phyloP scores from a whole-genome alignment of 2,797 vertebrate genomes.

The Crenuchus spilurus region DNA sequence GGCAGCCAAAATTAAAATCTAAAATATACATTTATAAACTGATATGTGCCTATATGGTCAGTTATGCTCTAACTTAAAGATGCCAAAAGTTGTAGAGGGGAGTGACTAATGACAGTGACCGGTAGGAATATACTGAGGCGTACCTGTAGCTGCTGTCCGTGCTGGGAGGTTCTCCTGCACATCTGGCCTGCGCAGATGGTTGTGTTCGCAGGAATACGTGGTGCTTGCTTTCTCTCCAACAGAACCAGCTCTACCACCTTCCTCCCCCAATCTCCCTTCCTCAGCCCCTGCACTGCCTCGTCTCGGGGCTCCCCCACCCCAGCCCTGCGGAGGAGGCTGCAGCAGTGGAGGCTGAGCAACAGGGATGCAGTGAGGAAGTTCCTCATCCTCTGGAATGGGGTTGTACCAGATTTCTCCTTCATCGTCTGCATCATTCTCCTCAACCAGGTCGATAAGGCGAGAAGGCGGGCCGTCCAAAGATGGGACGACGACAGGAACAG shows the following conservation, averaged over 20 bases:
- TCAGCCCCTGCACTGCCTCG: conserved; percentile 52
- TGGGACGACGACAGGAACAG: conserved; percentile 39
- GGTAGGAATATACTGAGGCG: background rate
- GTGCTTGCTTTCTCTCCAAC: conserved; percentile 67
- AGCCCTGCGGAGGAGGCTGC: background rate
- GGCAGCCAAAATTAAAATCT: too few species aligned
- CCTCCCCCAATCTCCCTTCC: conserved; percentile 57
- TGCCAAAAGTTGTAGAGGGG: too few species aligned
- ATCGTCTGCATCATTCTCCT: conserved; percentile 92
- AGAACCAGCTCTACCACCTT: conserved; percentile 17
- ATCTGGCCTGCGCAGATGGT: conserved; percentile 73
- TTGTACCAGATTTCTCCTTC: conserved; percentile 99
- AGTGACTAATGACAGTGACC: conserved; percentile 49
- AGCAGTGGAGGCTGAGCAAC: conserved; percentile 35
- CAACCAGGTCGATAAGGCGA: conserved; percentile 73
- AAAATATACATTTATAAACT: too few species aligned
- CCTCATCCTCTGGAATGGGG: conserved; percentile 95
- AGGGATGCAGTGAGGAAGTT: conserved; percentile 53
- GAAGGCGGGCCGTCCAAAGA: conserved; percentile 30
- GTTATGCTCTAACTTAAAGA: too few species aligned
- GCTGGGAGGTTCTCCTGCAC: conserved; percentile 75
- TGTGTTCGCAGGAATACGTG: conserved; percentile 62
- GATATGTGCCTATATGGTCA: too few species aligned
- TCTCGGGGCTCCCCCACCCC: background rate
- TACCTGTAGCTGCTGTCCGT: conserved; percentile 81